These are phyloP conservation scores for Tetraodon nigroviridis DNA, from an alignment of 2,113 vertebrate genomes.

Conservation along the genomic window DNA sequence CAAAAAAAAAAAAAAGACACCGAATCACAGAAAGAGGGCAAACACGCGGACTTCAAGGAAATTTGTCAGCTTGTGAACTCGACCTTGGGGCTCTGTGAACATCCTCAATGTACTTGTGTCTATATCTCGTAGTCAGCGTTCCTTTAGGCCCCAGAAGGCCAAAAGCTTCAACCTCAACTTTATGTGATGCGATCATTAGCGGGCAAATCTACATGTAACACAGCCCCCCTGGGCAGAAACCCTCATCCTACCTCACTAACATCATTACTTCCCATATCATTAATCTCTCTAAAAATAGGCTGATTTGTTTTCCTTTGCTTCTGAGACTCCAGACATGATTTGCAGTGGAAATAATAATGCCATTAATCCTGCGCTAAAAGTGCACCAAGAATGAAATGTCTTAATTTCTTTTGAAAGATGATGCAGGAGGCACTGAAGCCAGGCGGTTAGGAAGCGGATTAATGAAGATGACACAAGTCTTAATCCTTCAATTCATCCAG, in stretches of 20 bases:
- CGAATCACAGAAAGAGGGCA: conserved; percentile 5
- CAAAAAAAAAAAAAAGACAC: conserved; percentile 22
- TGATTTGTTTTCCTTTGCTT: conserved; percentile 26
- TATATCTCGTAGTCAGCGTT: conserved; percentile 49
- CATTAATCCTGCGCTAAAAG: conserved; percentile 33
- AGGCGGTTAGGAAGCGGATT: conserved; percentile 55
- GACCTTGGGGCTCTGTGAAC: conserved; percentile 32
- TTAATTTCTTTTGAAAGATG: conserved; percentile 54
- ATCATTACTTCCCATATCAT: conserved; percentile 28
- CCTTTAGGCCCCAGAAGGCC: conserved; percentile 15
- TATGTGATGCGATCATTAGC: conserved; percentile 37
- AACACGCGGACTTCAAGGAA: conserved; percentile 35
- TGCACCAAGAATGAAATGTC: conserved; percentile 36
- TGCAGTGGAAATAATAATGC: conserved; percentile 26
- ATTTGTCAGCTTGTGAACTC: conserved; percentile 46
- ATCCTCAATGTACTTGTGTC: conserved; percentile 15
- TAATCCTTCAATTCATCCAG: conserved; percentile 58
- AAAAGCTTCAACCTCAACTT: conserved; percentile 36
- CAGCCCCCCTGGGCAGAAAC: conserved; percentile 19
- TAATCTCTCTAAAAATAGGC: conserved; percentile 48
- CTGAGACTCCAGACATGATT: conserved; percentile 21
- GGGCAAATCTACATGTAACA: conserved; percentile 32
- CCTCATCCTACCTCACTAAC: conserved; percentile 13
- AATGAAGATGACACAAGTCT: conserved; percentile 57
- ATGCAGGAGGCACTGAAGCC: conserved; percentile 36